Conservation (phyloP, 2,888 invertebrate species). For the Drosophila ustulata region DNA sequence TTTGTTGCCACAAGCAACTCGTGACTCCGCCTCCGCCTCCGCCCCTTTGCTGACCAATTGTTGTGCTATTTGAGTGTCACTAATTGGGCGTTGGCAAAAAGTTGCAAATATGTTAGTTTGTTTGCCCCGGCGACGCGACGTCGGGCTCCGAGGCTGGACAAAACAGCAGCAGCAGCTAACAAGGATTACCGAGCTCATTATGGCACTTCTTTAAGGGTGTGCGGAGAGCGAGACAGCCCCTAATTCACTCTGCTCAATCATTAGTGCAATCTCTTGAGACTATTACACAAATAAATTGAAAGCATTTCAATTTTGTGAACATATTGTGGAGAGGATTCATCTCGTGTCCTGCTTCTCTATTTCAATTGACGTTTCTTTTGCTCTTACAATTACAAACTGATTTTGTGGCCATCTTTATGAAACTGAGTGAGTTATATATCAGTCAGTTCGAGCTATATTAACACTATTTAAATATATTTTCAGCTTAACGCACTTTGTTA, state of each 20-base stretch:
- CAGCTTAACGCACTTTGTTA: no score
- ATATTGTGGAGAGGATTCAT: no score
- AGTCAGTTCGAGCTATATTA: no score
- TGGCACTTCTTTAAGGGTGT: neutral
- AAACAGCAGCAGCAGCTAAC: neutral
- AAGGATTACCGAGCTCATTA: constrained; percentile 18
- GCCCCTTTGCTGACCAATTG: constrained; percentile 9
- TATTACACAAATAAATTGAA: constrained; percentile 1
- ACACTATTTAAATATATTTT: no score
- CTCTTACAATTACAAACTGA: no score
- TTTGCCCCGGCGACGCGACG: constrained; percentile 10
- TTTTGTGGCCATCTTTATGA: no score
- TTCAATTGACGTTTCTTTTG: no score
- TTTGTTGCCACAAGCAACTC: constrained; percentile 10
- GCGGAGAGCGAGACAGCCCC: neutral
- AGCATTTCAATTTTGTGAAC: neutral
- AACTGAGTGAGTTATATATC: no score
- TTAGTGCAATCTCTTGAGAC: neutral
- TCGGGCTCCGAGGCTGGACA: constrained; percentile 4
- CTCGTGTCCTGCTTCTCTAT: no score
- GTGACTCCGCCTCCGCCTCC: constrained; percentile 1
- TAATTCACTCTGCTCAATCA: neutral
- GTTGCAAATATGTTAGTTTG: constrained; percentile 74
- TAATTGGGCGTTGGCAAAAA: constrained; percentile 70
- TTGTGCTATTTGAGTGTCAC: constrained; percentile 74